Conservation (phyloP, 2,797 vertebrate species). For the Enteromius fasciolatus region DNA sequence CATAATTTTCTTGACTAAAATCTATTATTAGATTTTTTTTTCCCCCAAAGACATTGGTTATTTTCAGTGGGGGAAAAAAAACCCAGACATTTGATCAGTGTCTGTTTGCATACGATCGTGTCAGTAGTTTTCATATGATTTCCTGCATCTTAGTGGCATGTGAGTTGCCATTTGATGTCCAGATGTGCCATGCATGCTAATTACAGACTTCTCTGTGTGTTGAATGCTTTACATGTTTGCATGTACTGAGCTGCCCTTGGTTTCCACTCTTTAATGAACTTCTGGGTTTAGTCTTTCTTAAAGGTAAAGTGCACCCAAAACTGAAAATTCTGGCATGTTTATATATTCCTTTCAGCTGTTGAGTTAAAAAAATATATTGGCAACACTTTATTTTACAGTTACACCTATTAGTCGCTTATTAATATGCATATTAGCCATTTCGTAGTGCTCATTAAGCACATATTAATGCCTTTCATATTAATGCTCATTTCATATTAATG, state of each 20-base stretch:
- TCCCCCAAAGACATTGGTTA: not conserved
- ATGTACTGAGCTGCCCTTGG: not conserved
- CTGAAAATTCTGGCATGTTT: not conserved
- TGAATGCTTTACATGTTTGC: not conserved
- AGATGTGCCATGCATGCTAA: slow-evolving; percentile 51
- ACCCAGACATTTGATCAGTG: not conserved
- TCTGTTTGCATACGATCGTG: slow-evolving; percentile 11
- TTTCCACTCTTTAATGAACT: slow-evolving; percentile 4
- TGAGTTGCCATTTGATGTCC: slow-evolving; percentile 55
- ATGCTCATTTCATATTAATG: too few relatives aligned
- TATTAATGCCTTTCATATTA: too few relatives aligned
- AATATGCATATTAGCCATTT: too few relatives aligned
- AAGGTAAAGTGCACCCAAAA: not conserved
- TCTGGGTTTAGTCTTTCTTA: not conserved
- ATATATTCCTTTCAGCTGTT: not conserved
- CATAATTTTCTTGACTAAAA: too few relatives aligned
- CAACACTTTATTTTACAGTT: too few relatives aligned
- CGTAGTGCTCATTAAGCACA: too few relatives aligned
- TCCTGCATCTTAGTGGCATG: not conserved
- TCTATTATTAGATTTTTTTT: too few relatives aligned
- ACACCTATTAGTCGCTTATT: too few relatives aligned
- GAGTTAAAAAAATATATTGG: not conserved
- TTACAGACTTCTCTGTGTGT: slow-evolving; percentile 9
- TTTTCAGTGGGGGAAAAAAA: not conserved
- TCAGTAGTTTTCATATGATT: slow-evolving; percentile 20